A percentile compares a stretch with the other conserved stretches of the same genome.
Conservation (phyloP, 2,797 vertebrate genomes). For the Peromyscus nudipes region DNA sequence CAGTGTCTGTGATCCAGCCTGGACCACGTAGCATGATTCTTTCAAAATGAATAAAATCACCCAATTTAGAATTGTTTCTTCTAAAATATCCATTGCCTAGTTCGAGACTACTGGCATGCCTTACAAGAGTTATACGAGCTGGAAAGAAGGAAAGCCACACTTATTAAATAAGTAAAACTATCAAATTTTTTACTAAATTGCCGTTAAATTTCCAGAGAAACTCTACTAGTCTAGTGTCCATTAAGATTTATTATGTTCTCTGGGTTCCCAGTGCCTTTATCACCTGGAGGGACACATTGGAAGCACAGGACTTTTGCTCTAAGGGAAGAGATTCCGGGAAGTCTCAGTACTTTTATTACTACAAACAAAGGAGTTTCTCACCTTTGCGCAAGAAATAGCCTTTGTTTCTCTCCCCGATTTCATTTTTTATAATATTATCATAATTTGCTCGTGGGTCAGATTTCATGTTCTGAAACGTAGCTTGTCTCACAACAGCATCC, state of each 20-base stretch:
- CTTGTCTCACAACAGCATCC: constrained; percentile 81
- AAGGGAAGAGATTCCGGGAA: neutral
- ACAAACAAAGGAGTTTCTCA: neutral
- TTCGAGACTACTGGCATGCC: neutral
- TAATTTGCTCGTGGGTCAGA: constrained; percentile 37
- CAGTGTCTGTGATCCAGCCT: neutral
- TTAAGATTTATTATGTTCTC: neutral
- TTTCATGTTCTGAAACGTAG: constrained; percentile 64
- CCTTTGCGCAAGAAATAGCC: constrained; percentile 20
- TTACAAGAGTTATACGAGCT: neutral
- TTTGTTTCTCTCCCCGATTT: accelerated
- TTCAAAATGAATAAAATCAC: neutral
- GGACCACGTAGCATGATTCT: neutral
- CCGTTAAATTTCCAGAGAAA: neutral
- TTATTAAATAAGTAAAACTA: neutral
- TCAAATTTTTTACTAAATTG: neutral
- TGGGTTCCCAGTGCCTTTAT: neutral
- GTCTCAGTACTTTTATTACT: neutral
- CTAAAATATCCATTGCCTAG: neutral
- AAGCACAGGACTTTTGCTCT: neutral
- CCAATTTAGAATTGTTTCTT: neutral
- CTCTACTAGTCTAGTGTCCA: neutral
- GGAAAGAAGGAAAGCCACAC: neutral
- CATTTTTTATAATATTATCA: accelerated
- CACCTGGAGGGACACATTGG: neutral